Evolutionary conservation across 2,797 vertebrate species (phyloP), one percentile per base, ranked within the genome.

Genomic region (Morus bassanus): DNA sequence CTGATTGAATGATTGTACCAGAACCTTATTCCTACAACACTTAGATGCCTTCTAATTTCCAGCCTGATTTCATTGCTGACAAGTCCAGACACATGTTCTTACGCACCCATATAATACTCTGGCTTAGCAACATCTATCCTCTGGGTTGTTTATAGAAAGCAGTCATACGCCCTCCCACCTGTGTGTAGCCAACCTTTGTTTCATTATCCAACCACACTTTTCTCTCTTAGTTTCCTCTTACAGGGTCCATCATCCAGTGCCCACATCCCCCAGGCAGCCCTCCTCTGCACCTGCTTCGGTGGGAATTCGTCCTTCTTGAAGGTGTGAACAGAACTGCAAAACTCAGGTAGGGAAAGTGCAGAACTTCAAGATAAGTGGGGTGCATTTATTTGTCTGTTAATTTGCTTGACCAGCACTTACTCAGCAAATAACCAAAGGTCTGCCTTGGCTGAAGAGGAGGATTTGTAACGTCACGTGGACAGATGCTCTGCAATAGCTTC

Each of bases 281-380:
- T 69, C 6, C 83, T 9, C 3, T 22, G 22, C 59, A 13, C n/a
- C 75, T 48, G 67, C 63, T 57, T 56, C 0, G 0, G 16, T 60
- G 57, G 37, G 65, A 78, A 61, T 46, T 53, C 48, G 24, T 31
- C 54, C 77, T 63, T 46, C 85, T 11, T 25, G 1, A 7, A 69
- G 25, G 27, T 25, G 57, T 37, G 85, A 73, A 69, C 85, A 84
- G 65, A 23, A 8, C 15, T 9, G 82, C 91, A 77, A 75, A 65
- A 2, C 46, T 41, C 59, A 5, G 64, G 67, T 10, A 43, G 57
- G 64, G 31, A 75, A 82, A 67, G 61, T 2, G 14, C 81, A 45
- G 50, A 69, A 46, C 67, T 85, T 65, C 18, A 88, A 95, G 92
- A 97, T 84, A 75, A 93, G 97, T 88, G 79, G 63, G 82, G 18